Evolutionary conservation across 2,797 vertebrate species (phyloP).

Genomic region (Steatocranus sp.): DNA sequence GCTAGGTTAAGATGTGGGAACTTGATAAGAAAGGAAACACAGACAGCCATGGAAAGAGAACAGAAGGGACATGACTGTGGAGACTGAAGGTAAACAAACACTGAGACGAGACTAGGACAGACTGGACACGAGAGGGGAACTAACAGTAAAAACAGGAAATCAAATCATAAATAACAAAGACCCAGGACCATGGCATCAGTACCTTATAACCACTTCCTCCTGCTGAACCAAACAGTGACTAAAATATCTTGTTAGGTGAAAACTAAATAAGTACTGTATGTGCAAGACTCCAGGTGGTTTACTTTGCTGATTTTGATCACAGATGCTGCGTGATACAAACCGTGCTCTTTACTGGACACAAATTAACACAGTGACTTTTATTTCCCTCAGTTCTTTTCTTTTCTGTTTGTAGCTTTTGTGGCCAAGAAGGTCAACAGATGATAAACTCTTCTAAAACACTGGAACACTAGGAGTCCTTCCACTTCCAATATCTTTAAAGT

Average conservation of each 20-base stretch:
- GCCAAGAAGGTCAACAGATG: constrained; percentile 68
- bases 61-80: background rate
- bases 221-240: background rate
- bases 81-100: background rate
- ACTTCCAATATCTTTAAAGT: constrained; percentile 63
- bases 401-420: constrained; percentile 40
- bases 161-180: background rate
- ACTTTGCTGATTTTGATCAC: constrained; percentile 14
- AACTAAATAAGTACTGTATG: background rate
- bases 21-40: background rate
- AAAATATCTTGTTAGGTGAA: background rate
- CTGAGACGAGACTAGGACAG: background rate
- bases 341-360: background rate
- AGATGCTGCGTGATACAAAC: background rate
- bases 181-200: background rate
- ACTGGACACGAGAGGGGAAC: background rate
- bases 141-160: background rate
- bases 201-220: background rate
- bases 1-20: background rate
- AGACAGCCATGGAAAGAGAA: background rate
- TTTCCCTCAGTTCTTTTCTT: background rate
- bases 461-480: constrained; percentile 41
- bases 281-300: background rate
- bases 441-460: constrained; percentile 67
- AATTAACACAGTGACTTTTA: background rate